A percentile compares a stretch with the other conserved stretches of the same genome.
These are phyloP conservation scores for Microctonus hyperodae DNA, from an alignment of 2,888 invertebrate species.

Conservation along the genomic window DNA sequence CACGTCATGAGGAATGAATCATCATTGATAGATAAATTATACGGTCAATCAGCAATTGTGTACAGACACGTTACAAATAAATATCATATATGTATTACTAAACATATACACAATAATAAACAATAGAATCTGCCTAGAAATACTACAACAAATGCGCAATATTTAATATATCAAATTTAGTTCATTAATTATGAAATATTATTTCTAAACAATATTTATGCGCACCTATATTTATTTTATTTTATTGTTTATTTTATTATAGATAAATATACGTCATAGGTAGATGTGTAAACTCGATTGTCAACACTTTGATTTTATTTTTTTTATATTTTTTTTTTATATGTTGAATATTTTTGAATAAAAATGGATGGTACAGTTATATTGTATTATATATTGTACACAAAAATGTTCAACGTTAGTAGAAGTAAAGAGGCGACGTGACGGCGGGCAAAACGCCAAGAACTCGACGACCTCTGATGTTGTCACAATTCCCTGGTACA, in stretches of 20 bases:
- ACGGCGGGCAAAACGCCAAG: slow-evolving; percentile 11
- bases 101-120: background rate
- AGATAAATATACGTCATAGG: too few species aligned
- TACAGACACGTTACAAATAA: background rate
- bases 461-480: slow-evolving; percentile 7
- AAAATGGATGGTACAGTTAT: background rate
- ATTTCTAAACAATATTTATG: background rate
- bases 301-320: too few species aligned
- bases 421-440: background rate
- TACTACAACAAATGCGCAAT: too few species aligned
- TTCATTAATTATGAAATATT: background rate
- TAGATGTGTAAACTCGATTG: too few species aligned
- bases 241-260: too few species aligned
- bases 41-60: slow-evolving; percentile 5
- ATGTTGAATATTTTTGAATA: background rate
- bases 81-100: background rate
- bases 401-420: background rate
- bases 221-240: background rate
- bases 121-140: background rate
- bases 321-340: background rate
- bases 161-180: too few species aligned
- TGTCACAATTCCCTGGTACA: background rate
- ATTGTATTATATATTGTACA: background rate
- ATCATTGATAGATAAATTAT: slow-evolving; percentile 17
- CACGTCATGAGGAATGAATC: slow-evolving; percentile 1